Base-by-base conservation (phyloP, 2,113 vertebrate species). In the Himantopus leucocephalus region DNA sequence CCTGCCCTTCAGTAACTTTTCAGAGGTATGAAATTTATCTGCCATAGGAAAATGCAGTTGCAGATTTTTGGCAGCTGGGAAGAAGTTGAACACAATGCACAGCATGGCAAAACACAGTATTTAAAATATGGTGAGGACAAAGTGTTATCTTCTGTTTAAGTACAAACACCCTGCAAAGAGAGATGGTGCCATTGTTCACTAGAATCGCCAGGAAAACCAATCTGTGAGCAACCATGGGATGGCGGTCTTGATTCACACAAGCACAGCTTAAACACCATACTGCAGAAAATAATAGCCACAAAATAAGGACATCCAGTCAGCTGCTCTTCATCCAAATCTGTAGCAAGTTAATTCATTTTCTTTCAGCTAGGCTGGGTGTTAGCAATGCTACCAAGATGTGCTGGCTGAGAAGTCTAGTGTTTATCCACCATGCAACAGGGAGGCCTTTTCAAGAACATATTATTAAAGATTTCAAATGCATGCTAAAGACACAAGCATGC, bases 181-280 rank as follows among this genome's bases (percentile, higher is more conserved):
- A 59, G 34, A 24, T 2, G 3, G 22, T 53, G 81, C 30, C 7
- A 3, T 10, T 47, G 12, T 21, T 29, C 23, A n/a, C 22, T 50
- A 47, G 37, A 37, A 88, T 76, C 19, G 16, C 89, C 30, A 14
- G 64, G 90, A 90, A 81, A 66, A 47, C 75, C 16, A 48, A 75
- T 53, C n/a, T 37, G 21, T 41, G 29, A 92, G 15, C 20, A 74
- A 8, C 97, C 98, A 94, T 84, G 70, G 93, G 98, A 94, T 97
- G 98, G 87, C 98, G 19, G 71, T 45, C 90, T 97, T 94, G 88
- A 50, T 63, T 74, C 96, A 92, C 72, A 5, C 56, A 58, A 83
- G 45, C 8, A 37, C 43, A 91, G 41, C 8, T 47, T 12, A 22
- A 63, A 14, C 73, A 41, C 34, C 22, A 7, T 1, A 8, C 11